Evolutionary conservation across 2,888 invertebrate genomes (phyloP).

Genomic region (Luperina nickerlii): DNA sequence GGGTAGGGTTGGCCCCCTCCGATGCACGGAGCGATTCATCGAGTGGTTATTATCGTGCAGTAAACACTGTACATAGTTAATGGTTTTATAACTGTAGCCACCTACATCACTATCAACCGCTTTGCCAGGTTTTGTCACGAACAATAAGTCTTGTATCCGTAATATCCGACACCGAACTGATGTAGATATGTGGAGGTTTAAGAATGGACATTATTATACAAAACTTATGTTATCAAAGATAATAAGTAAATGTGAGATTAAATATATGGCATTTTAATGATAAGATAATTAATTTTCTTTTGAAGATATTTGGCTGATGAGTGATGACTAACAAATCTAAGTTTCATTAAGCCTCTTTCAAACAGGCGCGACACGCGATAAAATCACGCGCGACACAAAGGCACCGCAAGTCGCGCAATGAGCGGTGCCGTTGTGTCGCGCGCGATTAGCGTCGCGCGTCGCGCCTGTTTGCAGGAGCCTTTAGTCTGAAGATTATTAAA

Average conservation of each 20-base stretch:
- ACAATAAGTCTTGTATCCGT: constrained; percentile 36
- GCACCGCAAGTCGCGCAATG: no score
- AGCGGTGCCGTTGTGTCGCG: no score
- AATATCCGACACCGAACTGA: constrained; percentile 13
- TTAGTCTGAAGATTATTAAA: constrained; percentile 5
- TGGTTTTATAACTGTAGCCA: constrained; percentile 63
- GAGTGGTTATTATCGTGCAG: constrained; percentile 71
- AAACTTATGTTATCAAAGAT: constrained; percentile 41
- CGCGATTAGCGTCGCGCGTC: no score
- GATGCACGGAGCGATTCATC: constrained; percentile 69
- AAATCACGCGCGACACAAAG: no score
- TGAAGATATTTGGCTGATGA: constrained; percentile 19
- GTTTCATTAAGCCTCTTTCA: constrained; percentile 1
- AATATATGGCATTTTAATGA: constrained; percentile 32
- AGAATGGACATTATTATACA: constrained; percentile 5
- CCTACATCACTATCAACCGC: constrained; percentile 51
- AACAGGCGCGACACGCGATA: no score
- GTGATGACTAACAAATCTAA: constrained; percentile 31
- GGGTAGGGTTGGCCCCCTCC: constrained; percentile 80
- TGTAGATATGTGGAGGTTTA: constrained; percentile 4
- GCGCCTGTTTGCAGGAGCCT: no score
- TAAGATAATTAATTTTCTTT: constrained; percentile 48
- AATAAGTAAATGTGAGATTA: constrained; percentile 23
- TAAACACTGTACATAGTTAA: constrained; percentile 64
- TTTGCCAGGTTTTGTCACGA: constrained; percentile 38